phyloP scores from a whole-genome alignment of 2,888 invertebrate species.

The Drosophila macrospina region DNA sequence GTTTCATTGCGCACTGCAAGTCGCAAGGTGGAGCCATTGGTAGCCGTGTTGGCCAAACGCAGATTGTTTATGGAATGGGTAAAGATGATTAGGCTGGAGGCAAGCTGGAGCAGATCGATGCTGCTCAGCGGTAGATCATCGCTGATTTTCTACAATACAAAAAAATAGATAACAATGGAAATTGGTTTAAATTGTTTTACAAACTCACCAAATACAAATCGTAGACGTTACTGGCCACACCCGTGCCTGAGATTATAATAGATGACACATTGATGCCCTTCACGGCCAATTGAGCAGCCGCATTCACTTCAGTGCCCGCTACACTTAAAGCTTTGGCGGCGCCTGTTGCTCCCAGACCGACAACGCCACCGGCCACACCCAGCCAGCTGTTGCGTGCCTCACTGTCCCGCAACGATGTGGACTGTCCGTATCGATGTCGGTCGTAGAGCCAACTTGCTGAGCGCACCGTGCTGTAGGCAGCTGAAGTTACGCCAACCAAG shows the following conservation, averaged over 20 bases:
- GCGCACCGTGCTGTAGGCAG: slow-evolving; percentile 71
- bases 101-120: slow-evolving; percentile 73
- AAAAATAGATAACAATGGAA: background rate
- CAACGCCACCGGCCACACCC: slow-evolving; percentile 75
- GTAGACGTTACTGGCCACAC: slow-evolving; percentile 72
- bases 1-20: slow-evolving; percentile 65
- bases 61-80: slow-evolving; percentile 82
- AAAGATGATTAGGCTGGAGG: slow-evolving; percentile 77
- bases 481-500: slow-evolving; percentile 59
- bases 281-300: slow-evolving; percentile 68
- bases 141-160: slow-evolving; percentile 58
- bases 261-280: slow-evolving; percentile 78
- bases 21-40: slow-evolving; percentile 65
- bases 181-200: background rate
- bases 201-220: slow-evolving; percentile 68
- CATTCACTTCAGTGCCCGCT: slow-evolving; percentile 52
- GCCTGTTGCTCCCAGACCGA: slow-evolving; percentile 69
- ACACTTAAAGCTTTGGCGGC: slow-evolving; percentile 65
- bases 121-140: slow-evolving; percentile 68
- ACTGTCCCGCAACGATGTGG: slow-evolving; percentile 60
- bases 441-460: slow-evolving; percentile 62
- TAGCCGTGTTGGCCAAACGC: slow-evolving; percentile 70
- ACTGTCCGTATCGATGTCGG: slow-evolving; percentile 73
- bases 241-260: slow-evolving; percentile 75
- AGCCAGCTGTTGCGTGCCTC: slow-evolving; percentile 78